A percentile compares a stretch with the other conserved stretches of the same genome.
phyloP scores from a whole-genome alignment of 2,797 vertebrate genomes.

The Sparidentex hasta region DNA sequence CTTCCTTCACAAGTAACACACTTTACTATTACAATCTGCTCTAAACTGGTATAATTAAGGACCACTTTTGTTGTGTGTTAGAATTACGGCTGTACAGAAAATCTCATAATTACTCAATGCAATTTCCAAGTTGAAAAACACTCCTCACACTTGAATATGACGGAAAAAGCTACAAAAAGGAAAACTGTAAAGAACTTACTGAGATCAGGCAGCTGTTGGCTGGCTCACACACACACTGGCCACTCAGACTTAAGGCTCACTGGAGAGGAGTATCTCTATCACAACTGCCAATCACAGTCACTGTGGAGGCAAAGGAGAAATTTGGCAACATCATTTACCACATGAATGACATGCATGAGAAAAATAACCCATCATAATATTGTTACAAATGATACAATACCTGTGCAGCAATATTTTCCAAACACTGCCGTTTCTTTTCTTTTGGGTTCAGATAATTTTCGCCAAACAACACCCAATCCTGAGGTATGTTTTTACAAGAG shows the following conservation, averaged over 20 bases:
- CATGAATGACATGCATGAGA: not conserved
- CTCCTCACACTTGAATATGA: no score
- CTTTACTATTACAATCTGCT: not conserved
- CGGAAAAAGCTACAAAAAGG: no score
- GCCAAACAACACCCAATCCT: slow-evolving; percentile 54
- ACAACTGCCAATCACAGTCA: slow-evolving; percentile 45
- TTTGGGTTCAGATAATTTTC: not conserved
- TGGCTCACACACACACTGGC: slow-evolving; percentile 16
- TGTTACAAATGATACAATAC: slow-evolving; percentile 29
- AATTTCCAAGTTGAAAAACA: not conserved
- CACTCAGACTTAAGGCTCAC: slow-evolving; percentile 20
- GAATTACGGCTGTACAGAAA: not conserved
- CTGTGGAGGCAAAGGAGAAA: slow-evolving; percentile 18
- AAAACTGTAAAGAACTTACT: slow-evolving; percentile 11
- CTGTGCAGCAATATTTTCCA: slow-evolving; percentile 1
- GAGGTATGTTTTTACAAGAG: slow-evolving; percentile 41
- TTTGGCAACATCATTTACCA: not conserved
- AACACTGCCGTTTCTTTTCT: slow-evolving; percentile 10
- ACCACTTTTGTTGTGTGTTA: not conserved
- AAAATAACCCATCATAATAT: slow-evolving; percentile 35
- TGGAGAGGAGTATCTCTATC: slow-evolving; percentile 22
- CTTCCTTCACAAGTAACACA: not conserved
- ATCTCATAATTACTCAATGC: not conserved
- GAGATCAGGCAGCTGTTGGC: slow-evolving; percentile 18
- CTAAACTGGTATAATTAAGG: not conserved